Evolutionary conservation across 2,888 invertebrate species (phyloP), one percentile per base, ranked within the genome.

Genomic region (Dendrolimus houi): DNA sequence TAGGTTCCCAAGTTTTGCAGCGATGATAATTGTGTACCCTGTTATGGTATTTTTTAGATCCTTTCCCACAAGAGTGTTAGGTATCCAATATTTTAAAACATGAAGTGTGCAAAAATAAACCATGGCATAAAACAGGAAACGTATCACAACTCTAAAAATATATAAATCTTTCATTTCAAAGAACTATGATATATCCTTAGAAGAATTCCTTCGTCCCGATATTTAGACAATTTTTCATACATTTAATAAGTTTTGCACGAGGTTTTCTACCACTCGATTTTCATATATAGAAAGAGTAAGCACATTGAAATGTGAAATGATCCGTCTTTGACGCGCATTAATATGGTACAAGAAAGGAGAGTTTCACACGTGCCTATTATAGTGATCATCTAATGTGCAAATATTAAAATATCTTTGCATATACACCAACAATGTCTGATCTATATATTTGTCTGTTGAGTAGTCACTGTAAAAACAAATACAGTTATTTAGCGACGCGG

Each of bases 401-500:
- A 81, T 75, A 81, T 80, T 82, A 75, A 88, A 87, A 87, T 81
- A 83, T 86, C 81, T 89, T 83, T 87, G 87, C 72, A 87, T 29
- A 29, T 29, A 86, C 85, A 79, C 82, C 86, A 66, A 84, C 81
- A 87, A 80, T 74, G 83, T 87, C 84, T 80, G 81, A 85, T 78
- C 84, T 85, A 81, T 80, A 89, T 68, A 79, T 85, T 80, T 84
- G 84, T 85, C 87, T 86, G 89, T 85, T 79, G 90, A 85, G 86
- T 76, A 72, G 87, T 79, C 88, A 89, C 89, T 90, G 90, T 88
- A 90, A 90, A 89, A 88, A 90, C 79, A 90, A 90, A 90, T 87
- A 83, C 81, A 86, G 79, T 83, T 71, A 79, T 87, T 87, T 87
- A 87, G 83, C 79, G 76, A 74, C 74, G 80, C 78, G 70, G 67